A percentile compares a stretch with the other conserved stretches of the same genome.
These are phyloP conservation scores for Agapostemon virescens DNA, from an alignment of 2,888 invertebrate genomes.

Conservation along the genomic window DNA sequence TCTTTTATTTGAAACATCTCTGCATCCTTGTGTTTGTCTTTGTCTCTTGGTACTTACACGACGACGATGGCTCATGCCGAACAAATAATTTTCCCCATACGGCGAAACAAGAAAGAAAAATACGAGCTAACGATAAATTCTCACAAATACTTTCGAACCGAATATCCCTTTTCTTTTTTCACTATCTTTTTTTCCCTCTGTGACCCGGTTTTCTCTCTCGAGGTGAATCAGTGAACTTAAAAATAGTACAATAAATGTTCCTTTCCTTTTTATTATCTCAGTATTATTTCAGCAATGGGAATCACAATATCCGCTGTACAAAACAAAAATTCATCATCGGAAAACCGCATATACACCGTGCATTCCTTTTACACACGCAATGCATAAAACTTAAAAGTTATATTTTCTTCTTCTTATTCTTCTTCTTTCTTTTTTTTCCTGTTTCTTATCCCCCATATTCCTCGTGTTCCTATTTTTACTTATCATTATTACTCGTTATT, in stretches of 20 bases:
- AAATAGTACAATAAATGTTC: slow-evolving; percentile 62
- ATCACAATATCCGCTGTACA: slow-evolving; percentile 79
- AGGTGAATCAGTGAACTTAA: slow-evolving; percentile 50
- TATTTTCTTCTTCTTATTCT: slow-evolving; percentile 54
- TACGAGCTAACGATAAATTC: slow-evolving; percentile 36
- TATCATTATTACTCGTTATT: slow-evolving; percentile 54
- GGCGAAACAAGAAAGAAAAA: background rate
- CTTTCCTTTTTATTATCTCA: slow-evolving; percentile 65
- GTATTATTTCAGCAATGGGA: slow-evolving; percentile 76
- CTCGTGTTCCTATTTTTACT: slow-evolving; percentile 51
- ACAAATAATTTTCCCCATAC: slow-evolving; percentile 19
- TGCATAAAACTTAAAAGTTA: slow-evolving; percentile 72
- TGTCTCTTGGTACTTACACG: slow-evolving; percentile 35
- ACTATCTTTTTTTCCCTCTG: background rate
- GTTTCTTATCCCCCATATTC: slow-evolving; percentile 43
- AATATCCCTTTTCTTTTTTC: background rate
- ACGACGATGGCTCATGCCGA: slow-evolving; percentile 24
- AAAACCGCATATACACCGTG: slow-evolving; percentile 71
- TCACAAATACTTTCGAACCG: slow-evolving; percentile 30
- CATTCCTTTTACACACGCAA: slow-evolving; percentile 59
- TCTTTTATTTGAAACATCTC: slow-evolving; percentile 40
- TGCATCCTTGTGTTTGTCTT: background rate
- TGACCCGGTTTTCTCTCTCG: background rate
- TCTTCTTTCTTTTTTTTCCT: slow-evolving; percentile 45
- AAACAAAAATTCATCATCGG: slow-evolving; percentile 78